Conservation (phyloP, 2,113 vertebrate species). For the Grammomys surdaster region DNA sequence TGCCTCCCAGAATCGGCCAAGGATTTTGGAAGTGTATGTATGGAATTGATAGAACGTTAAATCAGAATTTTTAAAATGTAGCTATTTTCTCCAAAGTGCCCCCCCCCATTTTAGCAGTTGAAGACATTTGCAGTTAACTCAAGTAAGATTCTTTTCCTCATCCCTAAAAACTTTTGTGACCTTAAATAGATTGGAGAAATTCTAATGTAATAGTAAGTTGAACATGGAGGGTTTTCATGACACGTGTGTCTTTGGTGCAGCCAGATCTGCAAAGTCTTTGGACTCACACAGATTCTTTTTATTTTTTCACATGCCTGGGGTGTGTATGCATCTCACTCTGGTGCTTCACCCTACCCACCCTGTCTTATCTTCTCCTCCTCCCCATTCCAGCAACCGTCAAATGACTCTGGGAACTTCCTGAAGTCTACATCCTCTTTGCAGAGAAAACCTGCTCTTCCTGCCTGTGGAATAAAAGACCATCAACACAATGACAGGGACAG, state of each 20-base stretch:
- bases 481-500: not conserved
- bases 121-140: conserved; percentile 4
- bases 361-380: conserved; percentile 65
- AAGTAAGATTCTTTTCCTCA: not conserved
- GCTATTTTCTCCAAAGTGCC: not conserved
- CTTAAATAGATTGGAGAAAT: not conserved
- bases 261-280: not conserved
- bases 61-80: not conserved
- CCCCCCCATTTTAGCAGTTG: not conserved
- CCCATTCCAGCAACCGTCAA: not conserved
- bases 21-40: not conserved
- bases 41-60: not conserved
- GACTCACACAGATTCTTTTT: not conserved
- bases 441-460: conserved; percentile 58
- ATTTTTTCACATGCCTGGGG: not conserved
- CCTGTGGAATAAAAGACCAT: not conserved
- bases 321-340: not conserved
- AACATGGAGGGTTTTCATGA: not conserved
- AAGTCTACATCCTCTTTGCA: conserved; percentile 58
- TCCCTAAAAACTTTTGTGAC: not conserved
- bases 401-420: conserved; percentile 71
- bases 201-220: not conserved
- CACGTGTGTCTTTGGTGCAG: not conserved
- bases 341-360: not conserved
- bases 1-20: not conserved